Percentiles rank a stretch among this genome's conserved stretches.
Evolutionary conservation across 2,113 vertebrate genomes (phyloP).

Genomic region (Clinocottus analis): DNA sequence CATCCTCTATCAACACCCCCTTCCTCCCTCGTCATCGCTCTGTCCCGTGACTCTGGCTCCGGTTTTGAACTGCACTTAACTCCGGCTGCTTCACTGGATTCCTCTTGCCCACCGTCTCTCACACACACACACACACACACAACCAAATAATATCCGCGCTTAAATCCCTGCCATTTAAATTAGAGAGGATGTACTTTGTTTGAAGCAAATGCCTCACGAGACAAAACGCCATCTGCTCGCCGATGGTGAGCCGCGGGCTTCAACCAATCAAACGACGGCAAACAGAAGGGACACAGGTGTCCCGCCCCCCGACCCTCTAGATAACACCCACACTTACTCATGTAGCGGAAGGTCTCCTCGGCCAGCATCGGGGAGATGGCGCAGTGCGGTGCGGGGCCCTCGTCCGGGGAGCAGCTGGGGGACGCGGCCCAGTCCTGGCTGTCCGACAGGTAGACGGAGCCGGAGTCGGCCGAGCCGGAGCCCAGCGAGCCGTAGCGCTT

Average conservation of each 20-base stretch:
- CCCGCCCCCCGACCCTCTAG: neutral
- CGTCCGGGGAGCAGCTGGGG: slow-evolving; percentile 76
- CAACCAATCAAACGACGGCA: slow-evolving; percentile 29
- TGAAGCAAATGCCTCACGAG: slow-evolving; percentile 39
- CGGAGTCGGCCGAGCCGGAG: slow-evolving; percentile 77
- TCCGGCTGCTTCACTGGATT: slow-evolving; percentile 51
- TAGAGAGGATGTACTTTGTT: slow-evolving; percentile 12
- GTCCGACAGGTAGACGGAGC: slow-evolving; percentile 90
- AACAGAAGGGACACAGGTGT: neutral
- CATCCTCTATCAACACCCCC: slow-evolving; percentile 11
- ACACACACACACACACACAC: slow-evolving; percentile 20
- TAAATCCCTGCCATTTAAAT: slow-evolving; percentile 48
- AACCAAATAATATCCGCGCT: slow-evolving; percentile 23
- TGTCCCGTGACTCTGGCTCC: slow-evolving; percentile 64
- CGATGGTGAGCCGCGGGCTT: neutral
- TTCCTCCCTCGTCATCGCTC: neutral
- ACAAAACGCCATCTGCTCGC: slow-evolving; percentile 50
- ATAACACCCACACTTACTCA: slow-evolving; percentile 86
- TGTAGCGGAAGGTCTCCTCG: slow-evolving; percentile 92
- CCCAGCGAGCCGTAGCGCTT: slow-evolving; percentile 74
- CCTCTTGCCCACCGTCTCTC: slow-evolving; percentile 27
- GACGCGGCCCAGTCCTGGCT: slow-evolving; percentile 89
- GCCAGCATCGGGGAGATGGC: slow-evolving; percentile 85
- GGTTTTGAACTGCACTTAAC: slow-evolving; percentile 64
- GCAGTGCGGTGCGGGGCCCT: slow-evolving; percentile 57